Conservation (phyloP, 2,113 vertebrate species). For the Dryoscopus gambensis region DNA sequence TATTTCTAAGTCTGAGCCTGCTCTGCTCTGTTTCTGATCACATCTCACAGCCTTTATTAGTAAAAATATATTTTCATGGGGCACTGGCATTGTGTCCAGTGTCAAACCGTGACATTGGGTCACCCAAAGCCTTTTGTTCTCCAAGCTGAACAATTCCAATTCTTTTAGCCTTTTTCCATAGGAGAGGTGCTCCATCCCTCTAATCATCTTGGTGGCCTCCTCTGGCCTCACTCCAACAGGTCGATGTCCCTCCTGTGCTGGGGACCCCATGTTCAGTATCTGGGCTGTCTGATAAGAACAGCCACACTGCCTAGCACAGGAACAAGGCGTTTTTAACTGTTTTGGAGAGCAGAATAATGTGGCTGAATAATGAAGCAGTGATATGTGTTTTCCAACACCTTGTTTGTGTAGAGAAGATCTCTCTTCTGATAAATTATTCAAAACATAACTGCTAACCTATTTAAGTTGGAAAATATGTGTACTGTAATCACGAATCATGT, state of each 20-base stretch:
- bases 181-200: background rate
- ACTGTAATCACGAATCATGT: background rate
- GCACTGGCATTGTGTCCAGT: no score
- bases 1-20: no score
- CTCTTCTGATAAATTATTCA: conserved; percentile 34
- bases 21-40: no score
- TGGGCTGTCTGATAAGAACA: background rate
- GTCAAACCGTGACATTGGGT: no score
- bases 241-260: background rate
- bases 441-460: conserved; percentile 15
- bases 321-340: background rate
- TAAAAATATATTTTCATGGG: no score
- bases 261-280: background rate
- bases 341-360: background rate
- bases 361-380: background rate
- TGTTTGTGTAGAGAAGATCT: background rate
- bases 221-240: background rate
- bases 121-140: background rate
- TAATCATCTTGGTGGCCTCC: background rate
- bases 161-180: background rate
- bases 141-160: background rate
- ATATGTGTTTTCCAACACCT: background rate
- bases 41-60: no score
- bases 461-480: background rate
- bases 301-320: background rate